These are phyloP conservation scores for Brachionus rubens DNA, from an alignment of 1,140 invertebrate genomes.

Conservation along the genomic window DNA sequence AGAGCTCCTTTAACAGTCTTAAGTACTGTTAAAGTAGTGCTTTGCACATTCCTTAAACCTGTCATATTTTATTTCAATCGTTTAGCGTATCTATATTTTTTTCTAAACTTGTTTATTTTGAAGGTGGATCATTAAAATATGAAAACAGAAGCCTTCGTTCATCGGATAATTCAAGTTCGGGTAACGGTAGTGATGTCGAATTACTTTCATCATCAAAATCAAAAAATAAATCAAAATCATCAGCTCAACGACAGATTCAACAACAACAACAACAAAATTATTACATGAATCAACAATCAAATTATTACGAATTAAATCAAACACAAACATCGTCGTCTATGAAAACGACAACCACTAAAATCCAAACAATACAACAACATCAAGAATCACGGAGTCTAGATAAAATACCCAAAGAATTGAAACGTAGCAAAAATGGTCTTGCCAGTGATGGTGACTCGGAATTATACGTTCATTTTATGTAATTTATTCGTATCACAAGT, in stretches of 20 bases:
- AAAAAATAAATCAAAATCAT: slow-evolving; percentile 6
- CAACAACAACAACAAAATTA: slow-evolving; percentile 9
- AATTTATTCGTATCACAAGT: not conserved
- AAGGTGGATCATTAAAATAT: not conserved
- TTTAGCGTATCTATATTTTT: no score
- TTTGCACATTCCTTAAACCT: no score
- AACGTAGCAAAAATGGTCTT: slow-evolving; percentile 1
- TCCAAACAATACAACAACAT: not conserved
- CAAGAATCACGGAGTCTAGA: slow-evolving; percentile 6
- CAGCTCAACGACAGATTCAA: slow-evolving; percentile 12
- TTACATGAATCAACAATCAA: not conserved
- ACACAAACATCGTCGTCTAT: not conserved
- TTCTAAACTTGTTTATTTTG: not conserved
- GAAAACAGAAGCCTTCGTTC: slow-evolving; percentile 20
- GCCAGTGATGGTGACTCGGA: not conserved
- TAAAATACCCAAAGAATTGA: slow-evolving; percentile 8
- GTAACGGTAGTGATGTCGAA: slow-evolving; percentile 27
- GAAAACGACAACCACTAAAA: slow-evolving; percentile 23
- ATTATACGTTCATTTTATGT: slow-evolving; percentile 4
- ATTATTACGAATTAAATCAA: slow-evolving; percentile 23
- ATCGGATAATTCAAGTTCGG: slow-evolving; percentile 34
- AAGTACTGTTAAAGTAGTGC: no score
- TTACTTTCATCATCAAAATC: slow-evolving; percentile 21
- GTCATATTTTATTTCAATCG: no score
- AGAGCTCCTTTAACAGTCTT: no score